Conservation (phyloP, 2,113 vertebrate genomes). For the Phaetusa simplex region DNA sequence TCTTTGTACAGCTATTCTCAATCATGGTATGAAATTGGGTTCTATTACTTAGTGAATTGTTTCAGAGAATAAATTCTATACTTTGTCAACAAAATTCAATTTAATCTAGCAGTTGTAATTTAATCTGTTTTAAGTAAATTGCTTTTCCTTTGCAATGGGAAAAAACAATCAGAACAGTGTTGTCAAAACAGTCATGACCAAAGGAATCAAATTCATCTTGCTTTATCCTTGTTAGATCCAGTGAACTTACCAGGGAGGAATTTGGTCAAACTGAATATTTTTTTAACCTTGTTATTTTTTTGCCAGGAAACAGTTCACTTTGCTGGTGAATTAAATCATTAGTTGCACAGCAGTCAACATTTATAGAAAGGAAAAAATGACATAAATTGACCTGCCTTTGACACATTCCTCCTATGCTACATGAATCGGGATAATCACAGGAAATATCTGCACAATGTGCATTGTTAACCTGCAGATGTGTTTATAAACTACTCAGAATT, state of each 20-base stretch:
- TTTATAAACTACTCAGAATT: constrained; percentile 23
- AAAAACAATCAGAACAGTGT: background rate
- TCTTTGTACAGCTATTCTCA: background rate
- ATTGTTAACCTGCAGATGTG: constrained; percentile 39
- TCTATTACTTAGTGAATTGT: background rate
- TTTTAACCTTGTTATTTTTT: background rate
- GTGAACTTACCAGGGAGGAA: background rate
- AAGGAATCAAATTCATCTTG: background rate
- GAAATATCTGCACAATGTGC: constrained; percentile 55
- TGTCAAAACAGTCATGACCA: background rate
- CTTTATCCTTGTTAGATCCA: background rate
- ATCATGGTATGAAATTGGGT: background rate
- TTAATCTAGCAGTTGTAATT: constrained; percentile 5
- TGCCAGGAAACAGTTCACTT: constrained; percentile 22
- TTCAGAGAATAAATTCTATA: background rate
- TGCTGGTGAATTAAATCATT: constrained; percentile 17
- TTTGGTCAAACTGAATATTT: background rate
- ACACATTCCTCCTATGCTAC: background rate
- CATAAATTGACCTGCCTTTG: constrained; percentile 27
- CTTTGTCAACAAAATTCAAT: constrained; percentile 2
- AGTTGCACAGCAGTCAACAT: constrained; percentile 16
- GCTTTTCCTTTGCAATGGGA: background rate
- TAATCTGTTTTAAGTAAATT: constrained; percentile 33
- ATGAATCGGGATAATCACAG: constrained; percentile 24
- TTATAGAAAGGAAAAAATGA: constrained; percentile 21